Evolutionary conservation across 2,888 invertebrate species (phyloP).

Genomic region (Poecilus cupreus): DNA sequence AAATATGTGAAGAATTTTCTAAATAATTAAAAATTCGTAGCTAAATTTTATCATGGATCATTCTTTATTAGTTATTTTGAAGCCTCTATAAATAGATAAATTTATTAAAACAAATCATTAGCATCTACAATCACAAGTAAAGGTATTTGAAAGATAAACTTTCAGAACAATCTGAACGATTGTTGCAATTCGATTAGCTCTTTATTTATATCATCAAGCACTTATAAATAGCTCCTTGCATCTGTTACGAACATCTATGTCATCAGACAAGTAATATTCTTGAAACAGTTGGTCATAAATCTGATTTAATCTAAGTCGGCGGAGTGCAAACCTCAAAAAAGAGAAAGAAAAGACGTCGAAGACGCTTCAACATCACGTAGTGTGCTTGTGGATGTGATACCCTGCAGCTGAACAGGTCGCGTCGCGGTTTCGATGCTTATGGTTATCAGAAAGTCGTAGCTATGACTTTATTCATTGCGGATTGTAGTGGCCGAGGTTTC

Average conservation of each 20-base stretch:
- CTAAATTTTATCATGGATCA: too few relatives aligned
- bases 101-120: background rate
- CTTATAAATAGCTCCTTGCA: background rate
- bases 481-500: background rate
- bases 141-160: background rate
- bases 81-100: background rate
- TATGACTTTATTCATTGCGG: slow-evolving; percentile 50
- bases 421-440: slow-evolving; percentile 19
- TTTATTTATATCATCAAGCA: background rate
- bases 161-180: background rate
- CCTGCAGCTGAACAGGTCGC: slow-evolving; percentile 5
- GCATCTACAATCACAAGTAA: background rate
- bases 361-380: background rate
- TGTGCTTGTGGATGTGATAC: background rate
- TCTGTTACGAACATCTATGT: background rate
- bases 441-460: slow-evolving; percentile 23
- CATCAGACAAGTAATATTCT: background rate
- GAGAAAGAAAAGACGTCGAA: background rate
- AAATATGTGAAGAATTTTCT: background rate
- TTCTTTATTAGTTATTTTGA: too few relatives aligned
- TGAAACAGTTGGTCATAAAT: slow-evolving; percentile 17
- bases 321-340: background rate
- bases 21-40: background rate
- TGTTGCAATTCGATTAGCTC: background rate
- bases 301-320: slow-evolving; percentile 3